Evolutionary conservation across 2,888 invertebrate genomes (phyloP).

Genomic region (Perdita meconis): DNA sequence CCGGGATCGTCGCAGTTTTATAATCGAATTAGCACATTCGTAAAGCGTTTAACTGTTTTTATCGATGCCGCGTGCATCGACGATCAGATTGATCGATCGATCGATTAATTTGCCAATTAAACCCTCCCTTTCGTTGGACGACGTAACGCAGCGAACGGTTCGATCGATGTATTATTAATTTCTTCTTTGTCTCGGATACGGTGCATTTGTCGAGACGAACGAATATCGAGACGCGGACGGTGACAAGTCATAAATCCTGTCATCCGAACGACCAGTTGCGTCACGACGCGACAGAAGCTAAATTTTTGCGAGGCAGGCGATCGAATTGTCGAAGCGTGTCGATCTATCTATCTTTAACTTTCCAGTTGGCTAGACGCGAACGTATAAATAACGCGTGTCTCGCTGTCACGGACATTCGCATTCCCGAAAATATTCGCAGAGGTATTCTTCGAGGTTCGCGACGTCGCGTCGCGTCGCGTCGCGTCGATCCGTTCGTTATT

Average conservation of each 20-base stretch:
- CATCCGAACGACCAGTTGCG: constrained; percentile 3
- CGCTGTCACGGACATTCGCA: not conserved
- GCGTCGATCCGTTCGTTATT: not conserved
- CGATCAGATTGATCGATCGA: constrained; percentile 4
- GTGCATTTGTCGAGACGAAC: not conserved
- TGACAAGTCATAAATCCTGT: not conserved
- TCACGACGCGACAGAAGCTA: not conserved
- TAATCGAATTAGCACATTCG: too few species aligned
- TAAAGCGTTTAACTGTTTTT: too few species aligned
- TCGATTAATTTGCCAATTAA: constrained; percentile 13
- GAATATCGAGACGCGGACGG: not conserved
- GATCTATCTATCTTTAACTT: constrained; percentile 2
- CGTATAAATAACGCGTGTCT: not conserved
- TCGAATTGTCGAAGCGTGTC: constrained; percentile 1
- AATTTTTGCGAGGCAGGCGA: not conserved
- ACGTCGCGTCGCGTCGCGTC: too few species aligned
- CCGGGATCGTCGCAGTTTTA: too few species aligned
- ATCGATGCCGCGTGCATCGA: constrained; percentile 4
- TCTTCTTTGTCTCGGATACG: not conserved
- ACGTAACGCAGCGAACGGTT: constrained; percentile 15
- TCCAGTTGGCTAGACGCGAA: not conserved
- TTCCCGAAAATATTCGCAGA: not conserved
- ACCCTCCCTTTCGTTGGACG: constrained; percentile 19
- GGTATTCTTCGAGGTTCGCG: not conserved
- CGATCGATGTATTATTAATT: not conserved